Evolutionary conservation across 2,797 vertebrate species (phyloP), one percentile per base, ranked within the genome.

Genomic region (Acomys russatus): DNA sequence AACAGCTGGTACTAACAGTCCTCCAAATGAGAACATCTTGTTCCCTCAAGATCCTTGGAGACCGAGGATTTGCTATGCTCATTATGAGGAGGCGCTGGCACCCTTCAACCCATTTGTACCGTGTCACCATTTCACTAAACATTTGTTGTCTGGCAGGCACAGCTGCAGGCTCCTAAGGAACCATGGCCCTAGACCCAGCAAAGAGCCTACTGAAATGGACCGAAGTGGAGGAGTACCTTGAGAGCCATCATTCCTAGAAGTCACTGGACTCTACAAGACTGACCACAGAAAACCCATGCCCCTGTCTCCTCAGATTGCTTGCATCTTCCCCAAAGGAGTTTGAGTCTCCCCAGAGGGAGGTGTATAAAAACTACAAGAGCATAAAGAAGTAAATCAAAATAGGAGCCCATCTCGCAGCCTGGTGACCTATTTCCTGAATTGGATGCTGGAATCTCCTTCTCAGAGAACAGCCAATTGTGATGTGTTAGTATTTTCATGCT

Each of bases 401-500:
- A 97, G 94, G 86, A 96, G 92, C 59, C 93, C 88, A 95, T 97
- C 97, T 94, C 90, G 70, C 70, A 96, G 96, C 97, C 97, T 63
- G 93, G 95, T 97, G 97, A 98, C 97, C 96, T 96, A 96, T 77
- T 98, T 98, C 97, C 97, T 97, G 96, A 97, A 96, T 96, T 94
- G 95, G 74, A 96, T 92, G 92, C 76, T 98, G 97, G 96, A 97
- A 94, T 95, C 23, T 59, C 93, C 97, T 97, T 98, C 96, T 96
- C 92, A 96, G 90, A 97, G 84, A 97, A 97, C 86, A 93, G 97
- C 96, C 96, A 92, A 97, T 97, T 97, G 97, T 97, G 94, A 97
- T 96, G 94, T 96, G 97, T 92, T 96, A 96, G 96, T 94, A 95
- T 95, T 96, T 97, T 97, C 97, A 94, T 93, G 94, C 92, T 92